These are phyloP conservation scores for Rhinella marina DNA, from an alignment of 2,797 vertebrate genomes.

Conservation along the genomic window DNA sequence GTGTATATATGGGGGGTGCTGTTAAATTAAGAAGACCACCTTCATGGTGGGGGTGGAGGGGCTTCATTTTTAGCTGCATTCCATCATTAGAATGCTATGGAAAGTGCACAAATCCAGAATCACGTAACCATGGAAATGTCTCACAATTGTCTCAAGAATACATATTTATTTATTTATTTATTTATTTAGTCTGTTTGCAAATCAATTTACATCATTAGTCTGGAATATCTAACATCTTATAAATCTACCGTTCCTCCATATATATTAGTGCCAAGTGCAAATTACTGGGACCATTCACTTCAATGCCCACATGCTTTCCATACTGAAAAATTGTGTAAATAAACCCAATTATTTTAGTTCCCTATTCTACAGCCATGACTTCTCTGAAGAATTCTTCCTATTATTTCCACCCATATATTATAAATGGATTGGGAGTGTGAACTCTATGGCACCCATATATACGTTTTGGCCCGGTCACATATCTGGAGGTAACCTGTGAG, in stretches of 20 bases:
- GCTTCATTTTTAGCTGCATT: background rate
- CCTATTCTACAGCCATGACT: background rate
- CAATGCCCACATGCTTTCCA: background rate
- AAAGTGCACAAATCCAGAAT: background rate
- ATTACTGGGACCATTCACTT: background rate
- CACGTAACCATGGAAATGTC: background rate
- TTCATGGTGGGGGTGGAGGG: background rate
- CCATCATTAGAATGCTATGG: background rate
- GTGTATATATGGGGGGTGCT: conserved; percentile 17
- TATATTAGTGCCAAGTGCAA: background rate
- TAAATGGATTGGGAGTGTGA: background rate
- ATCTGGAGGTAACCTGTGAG: background rate
- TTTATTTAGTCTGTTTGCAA: background rate
- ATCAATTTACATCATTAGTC: background rate
- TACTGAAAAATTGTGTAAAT: background rate
- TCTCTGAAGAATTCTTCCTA: background rate
- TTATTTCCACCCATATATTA: background rate
- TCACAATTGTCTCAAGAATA: background rate
- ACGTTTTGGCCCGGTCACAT: background rate
- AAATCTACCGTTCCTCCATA: background rate
- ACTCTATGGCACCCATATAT: background rate
- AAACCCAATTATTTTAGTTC: too few species aligned
- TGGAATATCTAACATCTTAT: background rate
- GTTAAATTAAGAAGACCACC: conserved; percentile 57
- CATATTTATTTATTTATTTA: background rate